Conservation (phyloP, 2,797 vertebrate genomes). For the Cirrhinus mrigala region DNA sequence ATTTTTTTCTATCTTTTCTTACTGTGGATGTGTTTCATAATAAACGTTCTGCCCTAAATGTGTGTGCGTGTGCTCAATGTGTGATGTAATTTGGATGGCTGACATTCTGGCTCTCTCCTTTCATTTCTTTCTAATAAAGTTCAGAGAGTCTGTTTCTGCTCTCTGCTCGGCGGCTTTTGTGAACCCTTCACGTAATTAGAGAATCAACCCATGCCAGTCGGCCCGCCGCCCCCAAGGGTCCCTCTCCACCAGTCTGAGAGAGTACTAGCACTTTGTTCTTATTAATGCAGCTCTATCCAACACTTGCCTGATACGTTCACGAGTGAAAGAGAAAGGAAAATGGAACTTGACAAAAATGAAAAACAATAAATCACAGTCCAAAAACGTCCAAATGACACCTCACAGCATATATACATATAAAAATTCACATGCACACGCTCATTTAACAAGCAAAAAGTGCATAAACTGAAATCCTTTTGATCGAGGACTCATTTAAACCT, state of each 20-base stretch:
- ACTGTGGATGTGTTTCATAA: neutral
- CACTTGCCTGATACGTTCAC: constrained; percentile 2
- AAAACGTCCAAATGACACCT: neutral
- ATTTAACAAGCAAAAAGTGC: neutral
- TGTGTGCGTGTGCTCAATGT: neutral
- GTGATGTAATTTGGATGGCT: constrained; percentile 24
- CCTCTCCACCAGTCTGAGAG: constrained; percentile 68
- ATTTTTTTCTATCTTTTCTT: neutral
- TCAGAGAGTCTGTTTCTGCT: constrained; percentile 63
- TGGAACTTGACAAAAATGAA: neutral
- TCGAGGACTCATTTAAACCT: neutral
- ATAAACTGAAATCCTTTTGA: neutral
- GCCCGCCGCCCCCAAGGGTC: constrained; percentile 64
- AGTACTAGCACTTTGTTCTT: constrained; percentile 70
- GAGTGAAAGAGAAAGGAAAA: neutral
- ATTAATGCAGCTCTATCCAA: constrained; percentile 59
- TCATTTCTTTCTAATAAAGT: constrained; percentile 57
- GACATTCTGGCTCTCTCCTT: constrained; percentile 2
- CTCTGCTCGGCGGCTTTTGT: constrained; percentile 55
- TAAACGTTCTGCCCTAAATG: neutral
- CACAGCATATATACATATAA: neutral
- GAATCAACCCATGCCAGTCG: constrained; percentile 60
- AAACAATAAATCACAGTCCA: neutral
- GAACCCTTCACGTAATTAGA: constrained; percentile 73
- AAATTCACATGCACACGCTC: neutral